These are phyloP conservation scores for Pangasius macronema DNA, from an alignment of 2,797 vertebrate species.

Conservation along the genomic window DNA sequence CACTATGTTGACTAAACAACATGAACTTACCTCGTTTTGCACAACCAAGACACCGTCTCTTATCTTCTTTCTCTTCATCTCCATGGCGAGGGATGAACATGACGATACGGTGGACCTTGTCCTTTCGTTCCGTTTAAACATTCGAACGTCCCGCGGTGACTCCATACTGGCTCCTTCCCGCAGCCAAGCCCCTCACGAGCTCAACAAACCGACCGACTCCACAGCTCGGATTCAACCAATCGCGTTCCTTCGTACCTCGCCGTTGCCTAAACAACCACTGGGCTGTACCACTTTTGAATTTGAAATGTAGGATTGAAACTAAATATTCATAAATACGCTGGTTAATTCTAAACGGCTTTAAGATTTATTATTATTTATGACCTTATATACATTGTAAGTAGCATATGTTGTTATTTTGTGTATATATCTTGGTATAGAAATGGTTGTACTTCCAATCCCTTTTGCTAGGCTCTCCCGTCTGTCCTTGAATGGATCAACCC, in stretches of 20 bases:
- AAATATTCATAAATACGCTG: background rate
- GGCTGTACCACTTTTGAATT: slow-evolving; percentile 61
- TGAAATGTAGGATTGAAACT: slow-evolving; percentile 28
- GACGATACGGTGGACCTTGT: slow-evolving; percentile 60
- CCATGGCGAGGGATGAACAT: slow-evolving; percentile 77
- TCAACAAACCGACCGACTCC: slow-evolving; percentile 29
- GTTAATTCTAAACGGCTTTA: background rate
- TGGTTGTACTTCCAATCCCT: background rate
- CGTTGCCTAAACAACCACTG: slow-evolving; percentile 52
- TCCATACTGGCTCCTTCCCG: slow-evolving; percentile 64
- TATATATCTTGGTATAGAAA: background rate
- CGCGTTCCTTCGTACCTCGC: slow-evolving; percentile 21
- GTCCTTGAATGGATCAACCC: slow-evolving; percentile 36
- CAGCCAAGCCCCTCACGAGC: slow-evolving; percentile 34
- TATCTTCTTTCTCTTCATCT: slow-evolving; percentile 79
- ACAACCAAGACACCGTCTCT: slow-evolving; percentile 69
- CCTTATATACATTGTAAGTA: accelerated
- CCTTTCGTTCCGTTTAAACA: slow-evolving; percentile 60
- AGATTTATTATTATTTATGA: accelerated
- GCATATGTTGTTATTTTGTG: background rate
- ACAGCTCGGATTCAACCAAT: slow-evolving; percentile 36
- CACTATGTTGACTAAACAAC: background rate
- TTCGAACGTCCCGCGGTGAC: slow-evolving; percentile 76
- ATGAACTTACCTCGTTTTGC: slow-evolving; percentile 68
- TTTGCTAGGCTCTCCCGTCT: slow-evolving; percentile 31